phyloP scores from a whole-genome alignment of 2,797 vertebrate species.

The Rhinichthys osculus region DNA sequence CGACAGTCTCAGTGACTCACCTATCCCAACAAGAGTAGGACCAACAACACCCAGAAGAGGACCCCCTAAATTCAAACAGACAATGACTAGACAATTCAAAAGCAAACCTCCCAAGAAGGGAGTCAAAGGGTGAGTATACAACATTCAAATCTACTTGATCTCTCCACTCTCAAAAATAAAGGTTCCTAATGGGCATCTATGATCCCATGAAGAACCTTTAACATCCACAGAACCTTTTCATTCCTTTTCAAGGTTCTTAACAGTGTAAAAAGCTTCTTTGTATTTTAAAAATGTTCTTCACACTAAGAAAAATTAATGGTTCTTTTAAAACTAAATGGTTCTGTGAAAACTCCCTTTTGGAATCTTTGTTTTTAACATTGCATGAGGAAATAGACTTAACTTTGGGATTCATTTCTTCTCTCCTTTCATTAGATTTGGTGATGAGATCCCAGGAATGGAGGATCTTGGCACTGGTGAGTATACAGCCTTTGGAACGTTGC shows the following conservation, averaged over 20 bases:
- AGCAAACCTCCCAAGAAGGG: conserved; percentile 81
- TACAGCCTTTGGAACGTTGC: neutral
- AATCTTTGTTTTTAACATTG: neutral
- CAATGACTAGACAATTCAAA: conserved; percentile 84
- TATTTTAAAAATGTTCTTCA: neutral
- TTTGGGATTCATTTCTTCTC: neutral
- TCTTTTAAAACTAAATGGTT: neutral
- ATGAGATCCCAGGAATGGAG: conserved; percentile 86
- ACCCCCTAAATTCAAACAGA: conserved; percentile 86
- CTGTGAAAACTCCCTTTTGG: neutral
- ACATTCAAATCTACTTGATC: neutral
- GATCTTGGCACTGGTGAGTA: conserved; percentile 83
- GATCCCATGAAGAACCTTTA: neutral
- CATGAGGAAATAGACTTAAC: neutral
- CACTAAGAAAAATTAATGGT: neutral
- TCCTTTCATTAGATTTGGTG: conserved; percentile 76
- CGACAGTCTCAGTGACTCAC: neutral
- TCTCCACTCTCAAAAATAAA: neutral
- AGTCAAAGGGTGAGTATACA: conserved; percentile 54
- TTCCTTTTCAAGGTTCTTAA: neutral
- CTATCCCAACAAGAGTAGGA: conserved; percentile 52
- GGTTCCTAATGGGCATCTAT: neutral
- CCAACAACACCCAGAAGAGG: conserved; percentile 77
- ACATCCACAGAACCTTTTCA: neutral
- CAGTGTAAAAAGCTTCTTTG: neutral